Conservation (phyloP, 2,888 invertebrate species). For the Aricia artaxerxes region DNA sequence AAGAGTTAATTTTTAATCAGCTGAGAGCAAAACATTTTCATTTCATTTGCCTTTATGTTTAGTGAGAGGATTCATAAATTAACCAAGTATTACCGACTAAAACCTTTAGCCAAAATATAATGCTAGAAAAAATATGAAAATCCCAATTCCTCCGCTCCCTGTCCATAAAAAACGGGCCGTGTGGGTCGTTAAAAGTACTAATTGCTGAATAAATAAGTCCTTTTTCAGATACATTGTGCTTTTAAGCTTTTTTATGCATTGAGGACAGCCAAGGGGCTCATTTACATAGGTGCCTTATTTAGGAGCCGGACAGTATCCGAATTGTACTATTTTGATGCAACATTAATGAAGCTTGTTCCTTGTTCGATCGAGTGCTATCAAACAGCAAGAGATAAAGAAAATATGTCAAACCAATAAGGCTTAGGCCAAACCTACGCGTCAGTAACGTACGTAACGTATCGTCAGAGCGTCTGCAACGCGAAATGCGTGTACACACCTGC, state of each 20-base stretch:
- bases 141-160: neutral
- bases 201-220: slow-evolving; percentile 51
- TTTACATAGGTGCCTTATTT: slow-evolving; percentile 70
- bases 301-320: slow-evolving; percentile 50
- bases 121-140: neutral
- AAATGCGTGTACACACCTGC: too few relatives aligned
- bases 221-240: slow-evolving; percentile 58
- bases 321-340: too few relatives aligned
- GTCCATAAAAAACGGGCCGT: neutral
- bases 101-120: neutral
- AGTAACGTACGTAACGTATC: too few relatives aligned
- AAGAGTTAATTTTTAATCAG: too few relatives aligned
- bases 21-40: too few relatives aligned
- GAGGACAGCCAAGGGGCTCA: slow-evolving; percentile 54
- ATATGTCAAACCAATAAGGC: too few relatives aligned
- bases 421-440: too few relatives aligned
- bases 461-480: too few relatives aligned
- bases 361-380: too few relatives aligned
- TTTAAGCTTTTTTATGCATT: slow-evolving; percentile 63
- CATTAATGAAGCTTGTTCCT: too few relatives aligned
- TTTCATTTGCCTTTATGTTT: too few relatives aligned
- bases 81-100: neutral
- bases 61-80: neutral
- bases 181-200: slow-evolving; percentile 24
- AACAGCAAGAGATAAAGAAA: too few relatives aligned